Conservation (phyloP, 2,888 invertebrate genomes). For the Xanthostigma xanthostigma region DNA sequence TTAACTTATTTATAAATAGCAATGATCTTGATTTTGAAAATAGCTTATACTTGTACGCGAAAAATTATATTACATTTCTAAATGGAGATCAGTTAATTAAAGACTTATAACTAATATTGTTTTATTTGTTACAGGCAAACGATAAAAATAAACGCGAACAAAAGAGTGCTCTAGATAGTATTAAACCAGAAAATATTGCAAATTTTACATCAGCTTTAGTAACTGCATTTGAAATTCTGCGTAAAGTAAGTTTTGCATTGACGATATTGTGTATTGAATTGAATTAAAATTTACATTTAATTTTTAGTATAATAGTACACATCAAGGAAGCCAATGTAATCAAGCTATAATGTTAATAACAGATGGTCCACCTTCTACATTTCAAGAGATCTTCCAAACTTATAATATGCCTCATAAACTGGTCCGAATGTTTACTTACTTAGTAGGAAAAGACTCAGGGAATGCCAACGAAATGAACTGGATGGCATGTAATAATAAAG, state of each 20-base stretch:
- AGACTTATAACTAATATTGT: background rate
- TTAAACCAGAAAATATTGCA: conserved; percentile 66
- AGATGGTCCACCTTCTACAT: conserved; percentile 69
- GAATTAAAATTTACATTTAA: conserved; percentile 9
- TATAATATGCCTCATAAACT: conserved; percentile 92
- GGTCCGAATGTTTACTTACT: conserved; percentile 89
- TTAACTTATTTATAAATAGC: too few species aligned
- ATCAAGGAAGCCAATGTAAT: conserved; percentile 86
- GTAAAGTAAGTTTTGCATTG: conserved; percentile 46
- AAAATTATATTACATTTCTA: too few species aligned
- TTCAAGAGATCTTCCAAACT: conserved; percentile 44
- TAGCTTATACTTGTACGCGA: too few species aligned
- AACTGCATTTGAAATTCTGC: conserved; percentile 81
- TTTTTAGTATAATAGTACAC: conserved; percentile 61
- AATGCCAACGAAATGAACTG: conserved; percentile 74
- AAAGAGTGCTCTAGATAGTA: conserved; percentile 56
- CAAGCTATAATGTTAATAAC: conserved; percentile 79
- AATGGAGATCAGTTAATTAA: too few species aligned
- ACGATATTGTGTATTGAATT: background rate
- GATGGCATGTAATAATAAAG: conserved; percentile 97
- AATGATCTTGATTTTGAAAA: too few species aligned
- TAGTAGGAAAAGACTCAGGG: conserved; percentile 85
- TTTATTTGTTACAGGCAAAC: conserved; percentile 44
- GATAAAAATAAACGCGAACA: conserved; percentile 70
- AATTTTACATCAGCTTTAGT: conserved; percentile 88